Evolutionary conservation across 2,888 invertebrate species (phyloP), one percentile per base, ranked within the genome.

Genomic region (Atherix ibis): DNA sequence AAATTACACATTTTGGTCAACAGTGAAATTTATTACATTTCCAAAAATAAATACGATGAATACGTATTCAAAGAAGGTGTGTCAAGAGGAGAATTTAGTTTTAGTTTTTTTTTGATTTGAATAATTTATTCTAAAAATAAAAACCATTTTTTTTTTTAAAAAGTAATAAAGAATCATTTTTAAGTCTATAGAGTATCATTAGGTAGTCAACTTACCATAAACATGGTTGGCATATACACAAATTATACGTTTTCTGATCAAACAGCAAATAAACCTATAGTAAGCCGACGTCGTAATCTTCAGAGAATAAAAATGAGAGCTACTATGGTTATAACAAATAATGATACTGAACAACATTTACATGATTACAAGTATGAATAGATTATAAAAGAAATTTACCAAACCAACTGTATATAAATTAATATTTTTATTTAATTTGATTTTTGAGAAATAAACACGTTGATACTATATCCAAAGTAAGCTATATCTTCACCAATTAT

Each of bases 401-500:
- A 27, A 10, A 27, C 27, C 26, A n/a, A 5, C 13, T 12, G 5
- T 6, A 6, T 22, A 19, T 12, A 14, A 15, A 15, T 27, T 28
- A 2, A 4, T 14, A 2, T 24, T n/a, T 13, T 34, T 18, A 12
- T 25, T 26, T 28, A 19, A 19, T 31, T 31, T 31, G 2, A 17
- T 22, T 37, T 14, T 45, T 26, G 34, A 61, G 63, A 34, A 50
- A 64, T 27, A 58, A 52, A 37, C 64, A 65, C 38, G 56, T 66
- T 5, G 75, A 76, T 48, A 71, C 73, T 9, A 70, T 74, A 31
- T 68, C 72, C 3, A 76, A 76, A 54, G 72, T 70, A 2, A 71
- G 70, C 52, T 74, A 68, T 46, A 63, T 68, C 2, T 59, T 73
- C 9, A 68, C 71, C 3, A 64, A 68, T 46, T 67, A 70, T 47